Evolutionary conservation across 2,113 vertebrate genomes (phyloP).

Genomic region (Callospermophilus lateralis): DNA sequence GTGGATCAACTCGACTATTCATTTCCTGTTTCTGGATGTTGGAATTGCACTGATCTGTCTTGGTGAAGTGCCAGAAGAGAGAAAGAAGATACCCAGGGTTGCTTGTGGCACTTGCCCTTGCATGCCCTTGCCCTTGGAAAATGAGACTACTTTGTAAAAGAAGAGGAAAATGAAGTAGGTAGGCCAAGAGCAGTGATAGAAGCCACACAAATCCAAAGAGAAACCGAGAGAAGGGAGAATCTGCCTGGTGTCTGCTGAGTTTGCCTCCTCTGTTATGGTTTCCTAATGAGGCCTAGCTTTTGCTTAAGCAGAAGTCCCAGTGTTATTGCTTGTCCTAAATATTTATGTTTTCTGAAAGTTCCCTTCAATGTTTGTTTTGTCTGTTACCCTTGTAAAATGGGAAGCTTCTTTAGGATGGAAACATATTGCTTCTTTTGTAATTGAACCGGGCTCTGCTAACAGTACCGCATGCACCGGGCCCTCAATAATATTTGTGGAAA

Average conservation of each 20-base stretch:
- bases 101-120: neutral
- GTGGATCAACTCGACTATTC: neutral
- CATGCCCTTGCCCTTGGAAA: neutral
- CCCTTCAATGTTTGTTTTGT: neutral
- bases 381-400: neutral
- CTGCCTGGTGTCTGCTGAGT: neutral
- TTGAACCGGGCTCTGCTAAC: neutral
- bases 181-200: neutral
- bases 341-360: neutral
- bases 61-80: neutral
- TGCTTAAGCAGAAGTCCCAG: neutral
- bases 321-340: neutral
- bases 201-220: neutral
- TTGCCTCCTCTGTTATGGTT: too few relatives aligned
- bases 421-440: neutral
- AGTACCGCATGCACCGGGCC: fast-evolving
- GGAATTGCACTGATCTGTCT: neutral
- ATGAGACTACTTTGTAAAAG: neutral
- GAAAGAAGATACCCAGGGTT: neutral
- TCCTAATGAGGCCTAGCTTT: neutral
- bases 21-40: neutral
- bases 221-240: neutral
- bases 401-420: neutral
- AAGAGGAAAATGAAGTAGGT: neutral
- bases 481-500: neutral